Percentiles rank a stretch among this genome's conserved stretches.
phyloP scores from a whole-genome alignment of 2,888 invertebrate species.

The Selenia dentaria region DNA sequence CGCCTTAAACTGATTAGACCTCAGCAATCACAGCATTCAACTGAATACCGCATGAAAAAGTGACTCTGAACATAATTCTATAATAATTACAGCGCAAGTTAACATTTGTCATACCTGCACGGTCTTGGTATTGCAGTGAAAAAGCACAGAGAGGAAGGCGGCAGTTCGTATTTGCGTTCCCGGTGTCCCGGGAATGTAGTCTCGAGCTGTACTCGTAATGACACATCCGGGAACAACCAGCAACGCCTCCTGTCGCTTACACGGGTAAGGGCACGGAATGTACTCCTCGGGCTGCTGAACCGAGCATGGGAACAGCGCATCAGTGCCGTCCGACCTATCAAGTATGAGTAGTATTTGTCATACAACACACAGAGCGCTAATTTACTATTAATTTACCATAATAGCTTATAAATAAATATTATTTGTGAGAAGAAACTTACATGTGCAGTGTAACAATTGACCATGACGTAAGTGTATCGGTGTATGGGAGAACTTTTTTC shows the following conservation, averaged over 20 bases:
- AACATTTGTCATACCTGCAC: conserved; percentile 47
- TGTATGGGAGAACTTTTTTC: too few species aligned
- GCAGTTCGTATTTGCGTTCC: conserved; percentile 64
- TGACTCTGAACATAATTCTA: conserved; percentile 37
- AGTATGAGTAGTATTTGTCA: too few species aligned
- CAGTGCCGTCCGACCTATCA: too few species aligned
- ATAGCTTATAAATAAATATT: too few species aligned
- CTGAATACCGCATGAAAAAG: conserved; percentile 45
- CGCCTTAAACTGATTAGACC: conserved; percentile 16
- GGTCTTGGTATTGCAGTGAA: conserved; percentile 50
- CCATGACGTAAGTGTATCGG: too few species aligned
- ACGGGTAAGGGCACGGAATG: conserved; percentile 76
- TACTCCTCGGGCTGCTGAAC: conserved; percentile 57
- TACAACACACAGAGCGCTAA: too few species aligned
- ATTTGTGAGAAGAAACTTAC: too few species aligned
- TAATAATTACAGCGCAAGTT: conserved; percentile 43
- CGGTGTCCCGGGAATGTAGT: conserved; percentile 68
- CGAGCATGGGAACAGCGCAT: conserved; percentile 67
- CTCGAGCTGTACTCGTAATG: conserved; percentile 56
- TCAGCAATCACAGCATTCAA: conserved; percentile 32
- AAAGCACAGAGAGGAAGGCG: conserved; percentile 63
- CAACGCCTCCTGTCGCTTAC: conserved; percentile 46
- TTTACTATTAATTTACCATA: too few species aligned
- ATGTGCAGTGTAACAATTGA: too few species aligned
- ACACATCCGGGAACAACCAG: conserved; percentile 73